Base-by-base conservation (phyloP, 2,888 invertebrate species). In the Biston stratarius region DNA sequence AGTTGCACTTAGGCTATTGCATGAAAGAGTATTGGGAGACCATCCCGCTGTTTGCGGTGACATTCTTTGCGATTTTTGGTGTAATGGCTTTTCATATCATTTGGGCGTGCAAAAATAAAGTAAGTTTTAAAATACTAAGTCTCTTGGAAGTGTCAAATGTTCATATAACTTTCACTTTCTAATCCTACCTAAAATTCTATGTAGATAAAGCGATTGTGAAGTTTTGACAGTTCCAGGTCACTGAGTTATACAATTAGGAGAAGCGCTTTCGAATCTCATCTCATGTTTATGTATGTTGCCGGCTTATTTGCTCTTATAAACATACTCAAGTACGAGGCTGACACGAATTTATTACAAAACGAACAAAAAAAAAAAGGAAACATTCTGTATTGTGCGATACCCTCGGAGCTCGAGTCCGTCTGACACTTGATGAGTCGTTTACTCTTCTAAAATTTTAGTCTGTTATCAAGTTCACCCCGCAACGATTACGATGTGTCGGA, bases 21-120 rank as follows among this genome's bases (percentile, higher is more conserved):
- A 14, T 89, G 34, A 77, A 47, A 9, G 79, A 73, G 1, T 84
- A 90, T 72, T 92, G 90, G 90, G 93, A 93, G 74, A 84, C 77
- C 0, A 86, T 88, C 15, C 93, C 93, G 0, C 68, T 93, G 40
- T 80, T 91, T 51, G 0, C 84, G 0, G 61, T 73, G 0, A 88
- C 87, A 0, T 64, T 58, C 9, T 34, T 82, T 5, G 72, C 83
- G 0, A 7, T 90, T 0, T 9, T 11, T n/a, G 0, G 36, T 0
- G 0, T 89, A 0, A 6, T 85, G 71, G 42, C 79, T 3, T 11
- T 49, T 0, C 56, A 83, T 3, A 80, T 88, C n/a, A 47, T 77
- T 1, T 90, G 82, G 84, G 77, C 86, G 0, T 71, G 70, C 62
- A 80, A 67, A 38, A 81, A 89, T 71, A 92, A 91, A 86, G 92